These are phyloP conservation scores for Stenoptilia bipunctidactyla DNA, from an alignment of 2,888 invertebrate species.

Conservation along the genomic window DNA sequence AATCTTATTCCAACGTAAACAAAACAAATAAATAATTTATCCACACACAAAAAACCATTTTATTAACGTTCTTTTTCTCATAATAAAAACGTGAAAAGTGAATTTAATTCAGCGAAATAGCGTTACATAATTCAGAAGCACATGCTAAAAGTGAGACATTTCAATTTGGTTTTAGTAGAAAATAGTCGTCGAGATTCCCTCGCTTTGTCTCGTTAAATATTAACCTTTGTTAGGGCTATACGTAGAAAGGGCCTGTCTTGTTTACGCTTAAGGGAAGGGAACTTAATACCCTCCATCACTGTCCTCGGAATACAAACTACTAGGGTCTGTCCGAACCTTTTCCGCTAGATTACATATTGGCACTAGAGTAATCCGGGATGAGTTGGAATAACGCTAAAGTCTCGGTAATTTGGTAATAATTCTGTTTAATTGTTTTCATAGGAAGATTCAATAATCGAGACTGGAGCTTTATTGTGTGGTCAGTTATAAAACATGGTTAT, in stretches of 20 bases:
- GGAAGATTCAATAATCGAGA: no score
- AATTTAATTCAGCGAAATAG: background rate
- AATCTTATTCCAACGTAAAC: no score
- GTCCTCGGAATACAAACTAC: constrained; percentile 66
- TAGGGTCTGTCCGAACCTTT: constrained; percentile 67
- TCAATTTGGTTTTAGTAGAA: constrained; percentile 54
- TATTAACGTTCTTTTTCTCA: background rate
- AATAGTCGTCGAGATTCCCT: constrained; percentile 45
- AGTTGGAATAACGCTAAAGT: no score
- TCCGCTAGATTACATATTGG: constrained; percentile 69
- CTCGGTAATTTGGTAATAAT: no score
- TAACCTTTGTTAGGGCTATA: constrained; percentile 60
- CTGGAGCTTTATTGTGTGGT: no score
- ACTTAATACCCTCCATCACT: constrained; percentile 70
- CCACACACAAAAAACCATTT: no score
- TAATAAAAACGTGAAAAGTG: background rate
- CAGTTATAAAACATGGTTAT: no score
- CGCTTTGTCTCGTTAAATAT: constrained; percentile 66
- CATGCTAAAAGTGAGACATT: constrained; percentile 38
- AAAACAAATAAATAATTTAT: no score
- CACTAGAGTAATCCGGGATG: constrained; percentile 55
- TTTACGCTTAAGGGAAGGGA: constrained; percentile 66
- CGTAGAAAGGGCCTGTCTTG: constrained; percentile 66
- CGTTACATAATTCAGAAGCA: constrained; percentile 32
- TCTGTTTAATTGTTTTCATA: no score